Base-by-base conservation (phyloP, 2,888 invertebrate species). In the Drosophila pseudotalamancana region DNA sequence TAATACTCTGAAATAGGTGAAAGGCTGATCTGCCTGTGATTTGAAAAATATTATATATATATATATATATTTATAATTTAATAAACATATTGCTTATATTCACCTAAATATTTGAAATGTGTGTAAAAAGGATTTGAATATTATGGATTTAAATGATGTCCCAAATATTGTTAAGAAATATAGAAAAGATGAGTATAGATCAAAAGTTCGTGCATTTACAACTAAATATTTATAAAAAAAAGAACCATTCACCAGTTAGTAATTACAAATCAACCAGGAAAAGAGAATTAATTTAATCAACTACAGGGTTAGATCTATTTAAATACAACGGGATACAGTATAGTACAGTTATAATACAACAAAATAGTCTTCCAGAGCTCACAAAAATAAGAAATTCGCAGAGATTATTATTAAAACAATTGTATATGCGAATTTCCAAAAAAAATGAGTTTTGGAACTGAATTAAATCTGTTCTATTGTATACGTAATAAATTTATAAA, bases 211-310 rank as follows among this genome's bases (percentile, higher is more conserved):
- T 11, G 12, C 12, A 56, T 5, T 8, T 56, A 11, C 19, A 29
- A 6, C 4, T 19, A 14, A n/a, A 19, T 12, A 29, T 21, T 12
- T 39, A 16, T 0, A 2, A 4, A 19, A 18, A 3, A n/a, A n/a
- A n/a, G n/a, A 9, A 0, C 23, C 4, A 11, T 8, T 1, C 19
- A 48, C 43, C 55, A 39, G 37, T 32, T 37, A 69, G 42, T 40
- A 40, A 23, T 5, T 32, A 21, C 9, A 19, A 31, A 25, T 21
- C 0, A 29, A 21, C 1, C n/a, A 11, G 5, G n/a, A 6, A 18
- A 2, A 11, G 32, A 14, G 16, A 32, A n/a, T 34, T 43, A 43
- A 57, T 42, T 25, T 56, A 42, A 27, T 25, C 11, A 19, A 37
- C 12, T 34, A 19, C 19, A 21, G 31, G 21, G 31, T 46, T 32